Evolutionary conservation across 2,113 vertebrate genomes (phyloP), one percentile per base, ranked within the genome.

Genomic region (Bungarus multicinctus): DNA sequence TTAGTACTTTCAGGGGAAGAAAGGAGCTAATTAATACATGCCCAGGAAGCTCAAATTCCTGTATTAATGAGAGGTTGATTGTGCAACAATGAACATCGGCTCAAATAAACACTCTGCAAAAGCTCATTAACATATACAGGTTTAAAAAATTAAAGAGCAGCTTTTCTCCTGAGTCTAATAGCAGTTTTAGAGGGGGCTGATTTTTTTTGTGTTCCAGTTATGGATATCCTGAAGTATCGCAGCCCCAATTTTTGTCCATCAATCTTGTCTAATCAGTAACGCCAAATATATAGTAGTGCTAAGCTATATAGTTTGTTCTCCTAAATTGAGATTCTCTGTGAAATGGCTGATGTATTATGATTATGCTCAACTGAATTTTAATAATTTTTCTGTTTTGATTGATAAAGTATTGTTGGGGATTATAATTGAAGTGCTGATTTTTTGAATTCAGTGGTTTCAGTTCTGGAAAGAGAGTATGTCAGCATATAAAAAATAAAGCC

Each of bases 401-500:
- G 87, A 47, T 88, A 88, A 0, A 91, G 23, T 92, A 87, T 91
- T 88, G 91, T 39, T 87, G 90, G 92, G 74, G 87, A 95, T 94
- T 94, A 88, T 52, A 57, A 64, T 95, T 94, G 58, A 86, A 86
- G 0, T 94, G 60, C 85, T 92, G n/a, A 69, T 85, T 52, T 95
- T 94, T 91, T 88, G 22, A 87, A 85, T 11, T 96, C 92, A 95
- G 95, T 96, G 92, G 95, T 95, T 97, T 53, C 96, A 93, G 52
- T 60, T 89, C 55, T 53, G 81, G 86, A 95, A 96, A 91, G 92
- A 74, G 94, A 96, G 50, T 60, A 93, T 81, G 14, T 43, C 69
- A 87, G 94, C 92, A 93, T 96, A 94, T 89, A 12, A 85, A 97
- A 95, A 96, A 94, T 88, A 69, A 95, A 92, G 87, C 94, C 25